phyloP scores from a whole-genome alignment of 2,888 invertebrate species.

The Camponotus fellah region DNA sequence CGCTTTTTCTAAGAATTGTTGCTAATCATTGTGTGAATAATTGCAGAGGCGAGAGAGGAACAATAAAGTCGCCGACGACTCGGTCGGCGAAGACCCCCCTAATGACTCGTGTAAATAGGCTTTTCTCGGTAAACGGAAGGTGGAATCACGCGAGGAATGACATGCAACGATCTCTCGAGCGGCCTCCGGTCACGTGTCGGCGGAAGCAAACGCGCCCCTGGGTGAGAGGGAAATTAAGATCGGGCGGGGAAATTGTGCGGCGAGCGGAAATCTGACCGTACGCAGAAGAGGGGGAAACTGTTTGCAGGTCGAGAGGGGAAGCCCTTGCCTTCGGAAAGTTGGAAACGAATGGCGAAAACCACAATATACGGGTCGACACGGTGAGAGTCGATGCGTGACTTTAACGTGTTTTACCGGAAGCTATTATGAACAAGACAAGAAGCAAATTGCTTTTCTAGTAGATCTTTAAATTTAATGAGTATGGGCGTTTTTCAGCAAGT shows the following conservation, averaged over 20 bases:
- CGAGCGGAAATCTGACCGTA: conserved; percentile 22
- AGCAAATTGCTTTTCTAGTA: background rate
- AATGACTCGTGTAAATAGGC: conserved; percentile 50
- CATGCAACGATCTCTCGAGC: conserved; percentile 38
- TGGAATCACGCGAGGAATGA: conserved; percentile 38
- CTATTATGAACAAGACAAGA: background rate
- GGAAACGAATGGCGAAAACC: conserved; percentile 21
- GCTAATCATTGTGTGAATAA: background rate
- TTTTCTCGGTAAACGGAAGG: conserved; percentile 48
- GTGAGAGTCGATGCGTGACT: conserved; percentile 28
- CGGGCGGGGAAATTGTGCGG: conserved; percentile 29
- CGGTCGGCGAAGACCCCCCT: background rate
- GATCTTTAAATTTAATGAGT: background rate
- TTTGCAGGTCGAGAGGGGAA: conserved; percentile 20
- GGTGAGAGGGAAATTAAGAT: conserved; percentile 45
- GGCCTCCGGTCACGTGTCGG: conserved; percentile 40
- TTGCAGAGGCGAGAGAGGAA: background rate
- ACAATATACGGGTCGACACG: background rate
- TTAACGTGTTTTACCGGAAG: conserved; percentile 13
- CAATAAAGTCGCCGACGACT: conserved; percentile 11
- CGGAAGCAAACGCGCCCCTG: conserved; percentile 15
- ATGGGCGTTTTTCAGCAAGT: too few relatives aligned
- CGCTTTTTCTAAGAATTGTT: background rate
- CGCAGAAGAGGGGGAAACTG: background rate
- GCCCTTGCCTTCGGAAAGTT: conserved; percentile 25